Conservation (phyloP, 2,797 vertebrate genomes). For the Sebastes steindachneri region DNA sequence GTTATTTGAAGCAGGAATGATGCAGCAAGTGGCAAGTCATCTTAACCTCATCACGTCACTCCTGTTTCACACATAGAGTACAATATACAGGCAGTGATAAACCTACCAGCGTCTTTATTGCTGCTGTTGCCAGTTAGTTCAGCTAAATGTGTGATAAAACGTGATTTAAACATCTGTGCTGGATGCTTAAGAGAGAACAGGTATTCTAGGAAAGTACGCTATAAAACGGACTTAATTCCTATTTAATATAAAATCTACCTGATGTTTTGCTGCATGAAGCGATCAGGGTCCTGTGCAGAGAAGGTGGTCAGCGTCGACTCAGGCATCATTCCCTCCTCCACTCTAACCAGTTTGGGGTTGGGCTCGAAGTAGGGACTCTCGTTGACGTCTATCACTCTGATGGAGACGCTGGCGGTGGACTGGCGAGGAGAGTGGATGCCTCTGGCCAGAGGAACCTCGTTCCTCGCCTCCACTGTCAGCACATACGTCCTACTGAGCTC, state of each 20-base stretch:
- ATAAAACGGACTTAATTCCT: background rate
- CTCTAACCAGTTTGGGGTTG: slow-evolving; percentile 90
- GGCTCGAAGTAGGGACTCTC: slow-evolving; percentile 95
- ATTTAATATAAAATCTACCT: slow-evolving; percentile 78
- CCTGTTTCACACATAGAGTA: background rate
- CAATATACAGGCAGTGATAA: background rate
- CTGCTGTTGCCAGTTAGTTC: background rate
- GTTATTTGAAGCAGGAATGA: slow-evolving; percentile 15
- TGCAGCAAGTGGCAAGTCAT: background rate
- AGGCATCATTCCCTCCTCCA: slow-evolving; percentile 90
- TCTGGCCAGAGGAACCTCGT: slow-evolving; percentile 92
- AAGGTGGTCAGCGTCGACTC: slow-evolving; percentile 88
- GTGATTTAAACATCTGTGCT: background rate
- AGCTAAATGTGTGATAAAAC: background rate
- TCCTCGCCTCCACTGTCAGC: slow-evolving; percentile 93
- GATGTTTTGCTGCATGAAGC: slow-evolving; percentile 93
- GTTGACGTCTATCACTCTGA: slow-evolving; percentile 94
- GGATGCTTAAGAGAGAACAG: background rate
- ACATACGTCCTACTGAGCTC: slow-evolving; percentile 91
- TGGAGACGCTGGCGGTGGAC: slow-evolving; percentile 95
- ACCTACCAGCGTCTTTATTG: background rate
- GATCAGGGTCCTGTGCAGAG: slow-evolving; percentile 95
- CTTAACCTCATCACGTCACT: background rate
- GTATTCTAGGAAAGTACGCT: background rate
- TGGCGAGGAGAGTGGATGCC: slow-evolving; percentile 94